Base-by-base conservation (phyloP, 2,888 invertebrate genomes). In the Ophioninae sp. region DNA sequence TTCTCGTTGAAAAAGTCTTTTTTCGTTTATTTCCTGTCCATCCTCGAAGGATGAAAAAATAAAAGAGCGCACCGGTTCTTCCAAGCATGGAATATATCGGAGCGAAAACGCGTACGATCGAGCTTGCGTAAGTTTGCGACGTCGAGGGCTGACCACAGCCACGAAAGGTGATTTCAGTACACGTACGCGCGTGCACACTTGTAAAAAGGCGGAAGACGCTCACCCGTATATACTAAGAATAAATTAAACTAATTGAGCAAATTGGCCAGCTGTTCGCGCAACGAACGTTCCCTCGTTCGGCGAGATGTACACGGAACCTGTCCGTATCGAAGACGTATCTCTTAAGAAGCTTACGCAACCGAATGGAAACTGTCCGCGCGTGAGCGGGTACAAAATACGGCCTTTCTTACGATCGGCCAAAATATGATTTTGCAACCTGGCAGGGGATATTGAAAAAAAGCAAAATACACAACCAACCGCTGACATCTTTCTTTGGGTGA, bases 201-300 rank as follows among this genome's bases (percentile, higher is more conserved):
- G 30, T 44, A 30, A 64, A 72, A 81, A 82, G 78, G 81, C 77
- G 78, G 82, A 81, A 83, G 86, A 85, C 85, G 87, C 81, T 44
- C 83, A 76, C 75, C 85, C 85, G 86, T 87, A 89, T 89, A 88
- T 90, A 91, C 89, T 86, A 85, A 85, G 90, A 91, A 91, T 90
- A 89, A 90, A 91, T 91, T 90, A 90, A 90, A 89, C 89, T 90
- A 91, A 91, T 91, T 89, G 91, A 90, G 89, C 84, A 89, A 91
- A 91, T 91, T 91, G 89, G 89, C 88, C 89, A 86, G 88, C 87
- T 88, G 89, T 90, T 91, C 89, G 88, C 88, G 90, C 90, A 88
- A 88, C 86, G 84, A 87, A 88, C 86, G 83, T 74, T 70, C 76
- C 72, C 80, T 81, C 74, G 44, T 41, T 50, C 50, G 44, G 62